A percentile compares a stretch with the other conserved stretches of the same genome.
These are phyloP conservation scores for Bursaphelenchus okinawaensis DNA, from an alignment of 2,888 invertebrate species.

Conservation along the genomic window DNA sequence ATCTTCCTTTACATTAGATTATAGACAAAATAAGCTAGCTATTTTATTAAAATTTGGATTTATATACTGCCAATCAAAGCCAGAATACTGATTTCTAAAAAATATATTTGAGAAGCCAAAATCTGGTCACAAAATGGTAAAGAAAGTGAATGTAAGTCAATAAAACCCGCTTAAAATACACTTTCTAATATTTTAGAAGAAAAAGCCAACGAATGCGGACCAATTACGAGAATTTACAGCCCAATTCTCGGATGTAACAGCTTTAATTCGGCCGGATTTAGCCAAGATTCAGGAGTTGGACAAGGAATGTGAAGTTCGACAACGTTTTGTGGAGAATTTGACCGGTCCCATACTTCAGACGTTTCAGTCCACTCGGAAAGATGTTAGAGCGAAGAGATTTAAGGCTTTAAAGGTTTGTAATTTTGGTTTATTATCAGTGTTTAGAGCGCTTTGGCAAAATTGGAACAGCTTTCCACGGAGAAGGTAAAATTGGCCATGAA, in stretches of 20 bases:
- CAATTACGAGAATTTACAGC: neutral
- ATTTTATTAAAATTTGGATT: too few species aligned
- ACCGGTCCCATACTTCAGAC: neutral
- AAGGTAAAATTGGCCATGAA: constrained; percentile 10
- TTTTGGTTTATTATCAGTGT: neutral
- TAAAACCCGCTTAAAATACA: too few species aligned
- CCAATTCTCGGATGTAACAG: neutral
- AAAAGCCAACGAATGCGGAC: neutral
- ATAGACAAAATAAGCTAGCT: too few species aligned
- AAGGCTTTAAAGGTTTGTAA: constrained; percentile 5
- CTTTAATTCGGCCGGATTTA: neutral
- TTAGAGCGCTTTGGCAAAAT: constrained; percentile 1
- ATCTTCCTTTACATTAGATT: too few species aligned
- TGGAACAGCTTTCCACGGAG: constrained; percentile 2
- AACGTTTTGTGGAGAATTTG: constrained; percentile 2
- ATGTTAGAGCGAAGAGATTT: neutral
- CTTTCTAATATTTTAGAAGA: too few species aligned
- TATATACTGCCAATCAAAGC: too few species aligned
- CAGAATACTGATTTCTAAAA: too few species aligned
- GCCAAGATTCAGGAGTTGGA: constrained; percentile 1
- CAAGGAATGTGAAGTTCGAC: constrained; percentile 6
- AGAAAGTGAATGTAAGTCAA: too few species aligned
- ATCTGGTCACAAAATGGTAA: too few species aligned
- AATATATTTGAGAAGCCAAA: too few species aligned
- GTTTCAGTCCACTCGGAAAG: neutral